A percentile compares a stretch with the other conserved stretches of the same genome.
Evolutionary conservation across 23 tunicate species (phyloP).

Genomic region (Halocynthia aurantium): DNA sequence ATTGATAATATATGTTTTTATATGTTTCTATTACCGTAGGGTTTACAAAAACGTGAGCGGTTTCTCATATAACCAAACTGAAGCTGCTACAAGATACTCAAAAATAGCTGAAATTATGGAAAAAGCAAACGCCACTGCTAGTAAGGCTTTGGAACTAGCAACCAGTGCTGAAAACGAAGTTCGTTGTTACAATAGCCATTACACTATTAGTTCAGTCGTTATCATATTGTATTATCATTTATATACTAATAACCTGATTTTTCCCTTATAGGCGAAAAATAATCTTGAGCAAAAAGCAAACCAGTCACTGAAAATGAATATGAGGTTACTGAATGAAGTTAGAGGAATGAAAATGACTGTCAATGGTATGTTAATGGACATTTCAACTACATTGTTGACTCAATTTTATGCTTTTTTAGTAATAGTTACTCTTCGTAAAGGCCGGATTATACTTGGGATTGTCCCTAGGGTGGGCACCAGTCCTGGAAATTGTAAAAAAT

Average conservation of each 20-base stretch:
- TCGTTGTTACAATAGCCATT: neutral
- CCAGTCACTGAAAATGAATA: slow-evolving; percentile 9
- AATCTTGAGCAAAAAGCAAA: slow-evolving; percentile 29
- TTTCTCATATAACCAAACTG: slow-evolving; percentile 53
- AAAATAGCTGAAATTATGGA: slow-evolving; percentile 27
- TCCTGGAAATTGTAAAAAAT: too few species aligned
- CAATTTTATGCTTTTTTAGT: too few species aligned
- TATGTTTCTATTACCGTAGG: slow-evolving; percentile 3
- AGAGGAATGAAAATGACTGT: slow-evolving; percentile 10
- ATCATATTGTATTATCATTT: too few species aligned
- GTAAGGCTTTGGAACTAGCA: slow-evolving; percentile 23
- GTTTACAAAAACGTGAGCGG: slow-evolving; percentile 36
- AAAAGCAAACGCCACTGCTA: slow-evolving; percentile 42
- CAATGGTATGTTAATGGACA: slow-evolving; percentile 14
- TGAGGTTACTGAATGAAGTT: slow-evolving; percentile 11
- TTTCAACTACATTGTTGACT: neutral
- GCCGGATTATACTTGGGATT: too few species aligned
- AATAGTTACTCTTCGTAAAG: too few species aligned
- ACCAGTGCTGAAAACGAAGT: slow-evolving; percentile 12
- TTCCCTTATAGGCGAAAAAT: slow-evolving; percentile 2
- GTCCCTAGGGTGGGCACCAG: too few species aligned
- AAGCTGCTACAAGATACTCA: slow-evolving; percentile 54
- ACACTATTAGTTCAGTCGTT: too few species aligned
- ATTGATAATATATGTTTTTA: neutral
- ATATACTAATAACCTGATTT: neutral